Evolutionary conservation across 2,797 vertebrate genomes (phyloP).

Genomic region (Selene dorsalis): DNA sequence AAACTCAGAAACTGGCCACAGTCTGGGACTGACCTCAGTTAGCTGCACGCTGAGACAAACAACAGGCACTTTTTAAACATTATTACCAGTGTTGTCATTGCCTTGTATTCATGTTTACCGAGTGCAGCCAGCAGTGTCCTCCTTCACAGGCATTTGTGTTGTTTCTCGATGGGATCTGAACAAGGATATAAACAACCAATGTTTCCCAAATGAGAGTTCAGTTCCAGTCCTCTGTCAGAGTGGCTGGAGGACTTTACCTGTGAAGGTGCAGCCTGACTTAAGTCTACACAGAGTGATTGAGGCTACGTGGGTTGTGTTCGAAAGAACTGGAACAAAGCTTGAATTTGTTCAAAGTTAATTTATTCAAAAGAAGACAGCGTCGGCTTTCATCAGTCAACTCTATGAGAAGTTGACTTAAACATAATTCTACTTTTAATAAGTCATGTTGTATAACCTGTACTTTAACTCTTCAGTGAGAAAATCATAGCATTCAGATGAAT

Average conservation of each 20-base stretch:
- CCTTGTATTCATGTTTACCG: background rate
- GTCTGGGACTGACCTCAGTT: no score
- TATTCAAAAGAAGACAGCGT: background rate
- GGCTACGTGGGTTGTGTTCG: background rate
- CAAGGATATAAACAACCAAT: background rate
- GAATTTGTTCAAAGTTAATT: background rate
- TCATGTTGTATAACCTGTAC: background rate
- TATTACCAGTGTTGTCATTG: background rate
- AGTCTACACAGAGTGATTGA: background rate
- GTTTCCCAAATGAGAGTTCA: background rate
- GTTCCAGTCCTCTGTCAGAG: background rate
- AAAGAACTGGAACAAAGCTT: background rate
- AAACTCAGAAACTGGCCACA: no score
- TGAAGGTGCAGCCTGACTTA: background rate
- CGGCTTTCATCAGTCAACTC: background rate
- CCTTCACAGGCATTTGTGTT: background rate
- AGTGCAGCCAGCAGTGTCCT: background rate
- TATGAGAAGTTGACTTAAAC: background rate
- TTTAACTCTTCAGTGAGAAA: background rate
- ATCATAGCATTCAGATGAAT: background rate
- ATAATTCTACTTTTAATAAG: conserved; percentile 6
- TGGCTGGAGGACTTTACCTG: background rate
- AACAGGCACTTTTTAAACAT: no score
- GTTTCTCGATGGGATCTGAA: background rate
- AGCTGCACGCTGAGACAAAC: no score